Base-by-base conservation (phyloP, 1,140 invertebrate genomes). In the Trinorchestia longiramus region DNA sequence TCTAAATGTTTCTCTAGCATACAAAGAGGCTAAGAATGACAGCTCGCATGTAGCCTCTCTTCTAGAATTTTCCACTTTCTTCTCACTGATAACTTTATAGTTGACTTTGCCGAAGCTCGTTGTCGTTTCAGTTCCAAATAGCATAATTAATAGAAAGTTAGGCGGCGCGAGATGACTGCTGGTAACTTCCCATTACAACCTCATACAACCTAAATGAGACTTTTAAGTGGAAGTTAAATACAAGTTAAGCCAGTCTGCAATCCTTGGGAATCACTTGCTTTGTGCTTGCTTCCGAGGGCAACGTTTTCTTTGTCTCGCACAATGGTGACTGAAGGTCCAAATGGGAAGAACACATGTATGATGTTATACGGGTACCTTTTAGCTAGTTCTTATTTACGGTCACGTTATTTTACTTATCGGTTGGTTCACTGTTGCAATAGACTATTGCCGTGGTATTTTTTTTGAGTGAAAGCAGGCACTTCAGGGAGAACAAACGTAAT, bases 201-300 rank as follows among this genome's bases (percentile, higher is more conserved):
- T 94, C 92, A 94, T 94, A 94, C 92, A 94, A 94, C 92, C 92
- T 94, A 94, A 94, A 94, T 94, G 92, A 94, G 92, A 94, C 92
- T 94, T 94, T 94, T 94, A 94, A 94, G 92, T 94, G 92, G 92
- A 94, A 94, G 92, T 94, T 94, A 94, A 94, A 94, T 94, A 94
- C 92, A 94, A 94, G 92, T 94, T 94, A 94, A 94, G 92, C 43
- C 44, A 94, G 92, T 94, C 92, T 94, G 44, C 41, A 94, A 94
- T 47, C 41, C 92, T 94, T 94, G 92, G 92, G 28, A 45, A 94
- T 94, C 92, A 45, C 43, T 45, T 45, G 92, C 92, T 94, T 94
- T 94, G 92, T 94, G 41, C 92, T 40, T 47, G 62, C 28, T 77
- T 19, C 15, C 1, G 3, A 41, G 41, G 43, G 88, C n/a, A 42